phyloP scores from a whole-genome alignment of 2,113 vertebrate genomes.

The Saguinus midas region DNA sequence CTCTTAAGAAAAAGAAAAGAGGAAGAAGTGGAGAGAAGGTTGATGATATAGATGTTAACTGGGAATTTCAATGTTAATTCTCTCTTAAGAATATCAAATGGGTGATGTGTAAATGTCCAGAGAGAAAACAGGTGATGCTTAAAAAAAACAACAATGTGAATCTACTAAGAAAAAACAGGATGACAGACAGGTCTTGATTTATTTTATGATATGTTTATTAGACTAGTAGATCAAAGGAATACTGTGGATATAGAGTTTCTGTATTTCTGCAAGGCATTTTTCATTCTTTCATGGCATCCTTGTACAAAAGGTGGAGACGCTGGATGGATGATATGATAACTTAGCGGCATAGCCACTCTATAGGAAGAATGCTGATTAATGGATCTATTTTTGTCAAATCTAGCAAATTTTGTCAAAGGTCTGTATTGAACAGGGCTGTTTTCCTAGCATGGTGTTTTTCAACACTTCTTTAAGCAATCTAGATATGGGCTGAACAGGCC shows the following conservation, averaged over 20 bases:
- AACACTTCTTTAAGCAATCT: neutral
- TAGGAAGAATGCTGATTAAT: slow-evolving; percentile 26
- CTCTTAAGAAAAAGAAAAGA: too few relatives aligned
- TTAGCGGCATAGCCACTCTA: neutral
- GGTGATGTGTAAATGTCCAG: neutral
- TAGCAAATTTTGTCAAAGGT: slow-evolving; percentile 6
- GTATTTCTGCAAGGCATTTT: slow-evolving; percentile 51
- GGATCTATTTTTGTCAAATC: slow-evolving; percentile 39
- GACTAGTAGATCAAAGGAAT: slow-evolving; percentile 34
- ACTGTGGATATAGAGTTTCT: neutral
- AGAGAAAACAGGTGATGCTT: slow-evolving; percentile 11
- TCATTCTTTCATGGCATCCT: slow-evolving; percentile 31
- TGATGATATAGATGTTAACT: slow-evolving; percentile 12
- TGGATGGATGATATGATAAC: slow-evolving; percentile 12
- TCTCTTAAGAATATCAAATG: slow-evolving; percentile 5
- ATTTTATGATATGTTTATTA: slow-evolving; percentile 39
- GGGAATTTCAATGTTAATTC: neutral
- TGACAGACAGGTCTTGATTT: neutral
- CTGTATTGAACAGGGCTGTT: slow-evolving; percentile 4
- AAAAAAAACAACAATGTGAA: slow-evolving; percentile 18
- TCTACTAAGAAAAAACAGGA: neutral
- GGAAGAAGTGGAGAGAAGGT: neutral
- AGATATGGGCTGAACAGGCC: neutral
- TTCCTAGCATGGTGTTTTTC: slow-evolving; percentile 32
- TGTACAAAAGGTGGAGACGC: neutral